phyloP scores from a whole-genome alignment of 2,888 invertebrate genomes.

The Drosophila picticornis region DNA sequence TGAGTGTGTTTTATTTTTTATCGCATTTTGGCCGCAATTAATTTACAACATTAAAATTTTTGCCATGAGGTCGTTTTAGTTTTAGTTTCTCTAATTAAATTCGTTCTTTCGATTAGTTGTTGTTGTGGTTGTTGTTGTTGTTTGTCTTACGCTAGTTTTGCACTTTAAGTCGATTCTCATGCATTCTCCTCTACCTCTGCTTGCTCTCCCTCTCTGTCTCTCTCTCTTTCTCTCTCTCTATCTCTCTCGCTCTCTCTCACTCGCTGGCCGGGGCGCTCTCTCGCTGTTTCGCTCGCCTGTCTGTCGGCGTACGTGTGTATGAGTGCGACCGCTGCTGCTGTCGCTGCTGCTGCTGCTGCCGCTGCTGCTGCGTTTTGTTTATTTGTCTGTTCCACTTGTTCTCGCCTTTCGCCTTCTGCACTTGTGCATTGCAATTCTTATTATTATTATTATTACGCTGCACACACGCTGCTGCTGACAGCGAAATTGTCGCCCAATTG shows the following conservation, averaged over 20 bases:
- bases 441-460: conserved; percentile 40
- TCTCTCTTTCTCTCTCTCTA: conserved; percentile 6
- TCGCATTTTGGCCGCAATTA: conserved; percentile 63
- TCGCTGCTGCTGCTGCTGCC: conserved; percentile 42
- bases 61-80: conserved; percentile 55
- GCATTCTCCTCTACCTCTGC: conserved; percentile 30
- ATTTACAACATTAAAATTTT: conserved; percentile 70
- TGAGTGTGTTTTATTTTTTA: conserved; percentile 38
- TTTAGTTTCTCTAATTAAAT: conserved; percentile 51
- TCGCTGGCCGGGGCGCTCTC: conserved; percentile 9
- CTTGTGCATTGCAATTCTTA: conserved; percentile 57
- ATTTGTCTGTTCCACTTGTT: conserved; percentile 77
- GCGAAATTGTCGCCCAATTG: conserved; percentile 50
- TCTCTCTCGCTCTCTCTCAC: conserved; percentile 10
- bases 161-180: conserved; percentile 53
- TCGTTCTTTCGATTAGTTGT: conserved; percentile 16
- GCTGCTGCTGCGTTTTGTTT: conserved; percentile 68
- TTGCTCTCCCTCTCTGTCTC: conserved; percentile 24
- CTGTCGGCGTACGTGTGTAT: conserved; percentile 8
- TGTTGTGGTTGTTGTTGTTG: conserved; percentile 13
- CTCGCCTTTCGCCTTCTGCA: conserved; percentile 64
- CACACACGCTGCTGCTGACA: conserved; percentile 8
- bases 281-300: conserved; percentile 17
- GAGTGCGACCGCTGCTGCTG: conserved; percentile 36
- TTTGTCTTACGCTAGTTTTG: conserved; percentile 65